Conservation (phyloP, 2,797 vertebrate genomes). For the Pipistrellus nathusii region DNA sequence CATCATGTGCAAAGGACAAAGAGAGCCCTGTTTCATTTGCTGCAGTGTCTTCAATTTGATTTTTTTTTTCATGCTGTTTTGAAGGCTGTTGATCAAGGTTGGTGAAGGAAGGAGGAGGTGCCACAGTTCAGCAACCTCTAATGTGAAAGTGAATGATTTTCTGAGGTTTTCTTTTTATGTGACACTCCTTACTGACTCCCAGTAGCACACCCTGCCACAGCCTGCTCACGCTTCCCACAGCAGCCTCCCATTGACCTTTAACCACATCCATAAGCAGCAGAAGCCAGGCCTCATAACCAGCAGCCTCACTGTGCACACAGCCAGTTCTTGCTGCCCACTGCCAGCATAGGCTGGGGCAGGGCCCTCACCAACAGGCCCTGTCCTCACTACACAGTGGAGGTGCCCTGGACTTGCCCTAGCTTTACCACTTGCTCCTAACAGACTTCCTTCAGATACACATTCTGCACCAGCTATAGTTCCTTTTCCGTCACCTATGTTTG, state of each 20-base stretch:
- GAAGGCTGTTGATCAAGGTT: slow-evolving; percentile 56
- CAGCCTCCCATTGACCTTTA: slow-evolving; percentile 31
- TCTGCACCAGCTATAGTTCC: neutral
- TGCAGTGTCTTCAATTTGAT: slow-evolving; percentile 58
- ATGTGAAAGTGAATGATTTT: slow-evolving; percentile 76
- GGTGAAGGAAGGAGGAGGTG: slow-evolving; percentile 59
- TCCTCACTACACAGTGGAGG: neutral
- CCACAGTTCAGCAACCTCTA: slow-evolving; percentile 76
- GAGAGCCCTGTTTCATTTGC: neutral
- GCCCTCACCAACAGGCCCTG: no score
- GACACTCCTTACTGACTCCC: slow-evolving; percentile 51
- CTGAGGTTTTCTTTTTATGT: neutral
- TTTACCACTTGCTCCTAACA: neutral
- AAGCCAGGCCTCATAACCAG: neutral
- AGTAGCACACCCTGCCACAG: neutral
- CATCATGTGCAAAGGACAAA: slow-evolving; percentile 61
- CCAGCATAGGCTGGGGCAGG: neutral
- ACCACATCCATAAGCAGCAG: slow-evolving; percentile 2
- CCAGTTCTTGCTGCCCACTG: neutral
- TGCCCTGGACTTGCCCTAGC: neutral
- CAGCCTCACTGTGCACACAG: neutral
- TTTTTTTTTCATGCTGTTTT: slow-evolving; percentile 49
- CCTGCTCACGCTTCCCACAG: neutral
- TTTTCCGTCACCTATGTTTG: neutral
- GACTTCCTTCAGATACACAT: no score